phyloP scores from a whole-genome alignment of 2,797 vertebrate species.

The Huso huso region DNA sequence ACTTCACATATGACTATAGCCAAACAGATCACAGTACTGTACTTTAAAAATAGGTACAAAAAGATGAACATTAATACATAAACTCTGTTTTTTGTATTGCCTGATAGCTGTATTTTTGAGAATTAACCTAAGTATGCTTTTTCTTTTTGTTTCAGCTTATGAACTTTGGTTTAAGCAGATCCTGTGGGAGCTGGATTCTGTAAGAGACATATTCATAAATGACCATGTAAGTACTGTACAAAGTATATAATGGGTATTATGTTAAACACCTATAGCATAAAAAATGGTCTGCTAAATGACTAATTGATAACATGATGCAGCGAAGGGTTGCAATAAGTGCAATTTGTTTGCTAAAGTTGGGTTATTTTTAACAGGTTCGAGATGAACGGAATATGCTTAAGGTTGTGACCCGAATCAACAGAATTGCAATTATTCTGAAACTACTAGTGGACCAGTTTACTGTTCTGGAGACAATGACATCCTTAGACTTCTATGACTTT shows the following conservation, averaged over 20 bases:
- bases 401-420: constrained; percentile 80
- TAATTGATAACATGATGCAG: too few relatives aligned
- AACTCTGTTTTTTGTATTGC: not conserved
- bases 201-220: constrained; percentile 83
- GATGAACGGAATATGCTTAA: constrained; percentile 95
- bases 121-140: too few relatives aligned
- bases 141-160: constrained; percentile 63
- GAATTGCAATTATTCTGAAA: constrained; percentile 81
- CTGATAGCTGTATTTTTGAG: constrained; percentile 17
- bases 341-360: constrained; percentile 3
- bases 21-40: not conserved
- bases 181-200: constrained; percentile 90
- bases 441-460: constrained; percentile 86
- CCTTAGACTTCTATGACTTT: constrained; percentile 93
- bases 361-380: constrained; percentile 59
- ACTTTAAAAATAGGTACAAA: not conserved
- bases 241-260: not conserved
- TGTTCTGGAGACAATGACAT: constrained; percentile 91
- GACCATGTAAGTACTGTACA: constrained; percentile 74
- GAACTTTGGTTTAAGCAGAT: constrained; percentile 98
- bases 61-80: not conserved
- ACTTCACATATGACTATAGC: constrained; percentile 10
- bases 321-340: not conserved
- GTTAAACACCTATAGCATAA: not conserved
- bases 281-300: too few relatives aligned